Evolutionary conservation across 2,888 invertebrate species (phyloP), one percentile per base, ranked within the genome.

Genomic region (Lepidochrysops patricia): DNA sequence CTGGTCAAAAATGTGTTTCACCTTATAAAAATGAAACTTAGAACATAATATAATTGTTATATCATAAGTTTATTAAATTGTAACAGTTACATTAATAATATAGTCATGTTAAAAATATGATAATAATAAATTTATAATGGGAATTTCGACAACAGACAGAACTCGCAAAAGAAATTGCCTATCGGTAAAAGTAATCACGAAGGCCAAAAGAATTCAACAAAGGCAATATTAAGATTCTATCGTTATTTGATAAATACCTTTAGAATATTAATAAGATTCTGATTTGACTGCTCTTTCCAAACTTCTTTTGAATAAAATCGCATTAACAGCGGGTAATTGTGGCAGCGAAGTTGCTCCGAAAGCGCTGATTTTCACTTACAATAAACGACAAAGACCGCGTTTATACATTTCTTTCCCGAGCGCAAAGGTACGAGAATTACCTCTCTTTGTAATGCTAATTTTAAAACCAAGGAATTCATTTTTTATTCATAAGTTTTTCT

Each of bases 401-500:
- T 84, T 81, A 81, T 80, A 80, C 79, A 75, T 82, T 78, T 81
- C 82, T 82, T 85, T 83, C 77, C 74, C 79, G 74, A 76, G 77
- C 80, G 82, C 79, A 75, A 82, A 84, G 84, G 84, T 85, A 85
- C 80, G 84, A 74, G 79, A 87, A 87, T 87, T 85, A 84, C 86
- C 84, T 82, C 82, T 82, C 86, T 87, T 86, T 87, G 87, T 86
- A 77, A 88, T 87, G 87, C 85, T 86, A 88, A 88, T 88, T 87
- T 88, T 82, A 84, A 86, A 86, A 86, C 87, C 84, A 84, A 84
- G 86, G 86, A 84, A 84, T 88, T 87, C 87, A 87, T 88, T 86
- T 86, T 87, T 87, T 88, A 89, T 89, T 89, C 88, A 87, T 87
- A 87, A 87, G 86, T 86, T 87, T 87, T 87, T 86, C 83, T 83